A percentile compares a stretch with the other conserved stretches of the same genome.
Conservation (phyloP, 2,888 invertebrate species). For the Alentia gelatinosa region DNA sequence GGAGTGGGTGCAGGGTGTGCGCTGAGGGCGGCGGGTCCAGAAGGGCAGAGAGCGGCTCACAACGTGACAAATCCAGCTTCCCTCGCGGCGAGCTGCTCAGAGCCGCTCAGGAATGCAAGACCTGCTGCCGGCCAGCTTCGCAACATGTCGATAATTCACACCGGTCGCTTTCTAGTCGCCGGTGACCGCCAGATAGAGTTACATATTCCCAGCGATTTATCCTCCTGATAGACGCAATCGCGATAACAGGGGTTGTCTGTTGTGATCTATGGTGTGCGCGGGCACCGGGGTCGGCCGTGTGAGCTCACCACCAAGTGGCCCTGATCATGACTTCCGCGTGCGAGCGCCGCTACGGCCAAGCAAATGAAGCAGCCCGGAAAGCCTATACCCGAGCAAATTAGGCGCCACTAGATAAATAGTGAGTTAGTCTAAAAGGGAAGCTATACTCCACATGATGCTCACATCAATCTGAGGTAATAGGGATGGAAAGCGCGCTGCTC, state of each 20-base stretch:
- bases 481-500: not conserved
- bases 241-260: conserved; percentile 19
- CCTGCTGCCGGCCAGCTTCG: too few species aligned
- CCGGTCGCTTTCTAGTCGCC: conserved; percentile 34
- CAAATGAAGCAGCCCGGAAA: not conserved
- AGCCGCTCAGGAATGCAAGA: conserved; percentile 21
- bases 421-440: not conserved
- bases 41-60: not conserved
- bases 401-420: not conserved
- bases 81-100: not conserved
- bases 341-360: not conserved
- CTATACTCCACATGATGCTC: not conserved
- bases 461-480: not conserved
- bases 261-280: not conserved
- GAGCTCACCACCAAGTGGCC: conserved; percentile 5
- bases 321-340: conserved; percentile 44
- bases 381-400: conserved; percentile 17
- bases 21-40: not conserved
- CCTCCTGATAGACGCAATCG: conserved; percentile 4
- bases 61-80: conserved; percentile 29
- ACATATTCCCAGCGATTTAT: conserved; percentile 33
- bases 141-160: conserved; percentile 47
- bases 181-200: not conserved
- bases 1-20: not conserved
- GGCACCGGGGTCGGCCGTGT: not conserved